Evolutionary conservation across 2,797 vertebrate genomes (phyloP), one percentile per base, ranked within the genome.

Genomic region (Neomorphus geoffroyi): DNA sequence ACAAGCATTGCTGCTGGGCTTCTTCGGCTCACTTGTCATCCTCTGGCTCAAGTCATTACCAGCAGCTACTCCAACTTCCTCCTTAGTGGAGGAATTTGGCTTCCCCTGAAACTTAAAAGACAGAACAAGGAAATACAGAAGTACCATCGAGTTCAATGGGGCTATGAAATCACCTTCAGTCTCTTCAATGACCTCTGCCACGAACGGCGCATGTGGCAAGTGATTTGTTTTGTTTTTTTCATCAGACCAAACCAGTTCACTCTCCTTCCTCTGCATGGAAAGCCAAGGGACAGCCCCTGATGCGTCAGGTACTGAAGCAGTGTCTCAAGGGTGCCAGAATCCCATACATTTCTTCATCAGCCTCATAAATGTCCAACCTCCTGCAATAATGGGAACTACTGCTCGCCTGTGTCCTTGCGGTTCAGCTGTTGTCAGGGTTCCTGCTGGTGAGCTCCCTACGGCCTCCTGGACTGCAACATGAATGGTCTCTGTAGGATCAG

Each of bases 41-140:
- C 90, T 85, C 93, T 86, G 48, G 93, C 89, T 94, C 81, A 72
- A 71, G 86, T 86, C 90, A 93, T 91, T 90, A 92, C 83, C 74
- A 91, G 83, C 87, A 80, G 28, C 78, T 56, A 28, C 60, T 88
- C 50, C 74, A 95, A 1, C 75, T 84, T n/a, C n/a, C 48, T 32
- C 23, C 58, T 93, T 37, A 70, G 69, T 62, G 87, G 43, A 97
- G 62, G 65, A 74, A 90, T 88, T 62, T 60, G 77, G 74, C 90
- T 91, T 93, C 35, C 71, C 84, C 56, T 67, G 79, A 90, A 94
- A 93, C 60, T 96, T 80, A 80, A 69, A 69, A 92, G 64, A 74
- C 46, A 83, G 65, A 90, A 30, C 28, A 11, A 80, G 62, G 50
- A 91, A 90, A 94, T 54, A 70, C 12, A 73, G 32, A 94, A 95